phyloP scores from a whole-genome alignment of 2,113 vertebrate species.

The Hyla sarda region DNA sequence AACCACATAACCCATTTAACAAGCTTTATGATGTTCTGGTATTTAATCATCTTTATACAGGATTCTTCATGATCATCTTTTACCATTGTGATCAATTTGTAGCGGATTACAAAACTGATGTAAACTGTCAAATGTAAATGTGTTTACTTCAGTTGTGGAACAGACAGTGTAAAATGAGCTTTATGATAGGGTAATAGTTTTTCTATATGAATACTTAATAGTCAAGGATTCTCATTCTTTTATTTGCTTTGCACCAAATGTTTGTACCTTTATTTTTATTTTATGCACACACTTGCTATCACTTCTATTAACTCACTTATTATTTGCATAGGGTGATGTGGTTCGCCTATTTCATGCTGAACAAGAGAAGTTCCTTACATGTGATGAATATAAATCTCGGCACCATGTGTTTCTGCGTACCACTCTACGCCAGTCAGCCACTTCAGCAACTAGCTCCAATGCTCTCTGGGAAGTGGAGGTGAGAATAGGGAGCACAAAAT shows the following conservation, averaged over 20 bases:
- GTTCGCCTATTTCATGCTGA: constrained; percentile 95
- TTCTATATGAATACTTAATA: too few species aligned
- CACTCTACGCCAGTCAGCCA: constrained; percentile 91
- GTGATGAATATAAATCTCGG: constrained; percentile 90
- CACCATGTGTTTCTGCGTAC: constrained; percentile 94
- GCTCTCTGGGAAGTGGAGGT: constrained; percentile 98
- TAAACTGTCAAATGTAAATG: neutral
- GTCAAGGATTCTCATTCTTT: too few species aligned
- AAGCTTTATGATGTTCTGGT: too few species aligned
- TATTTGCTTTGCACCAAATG: too few species aligned
- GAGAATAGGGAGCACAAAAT: too few species aligned
- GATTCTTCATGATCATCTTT: neutral
- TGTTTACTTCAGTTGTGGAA: neutral
- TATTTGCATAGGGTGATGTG: constrained; percentile 84
- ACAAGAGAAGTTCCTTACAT: constrained; percentile 98
- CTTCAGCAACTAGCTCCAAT: constrained; percentile 96
- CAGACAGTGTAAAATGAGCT: neutral
- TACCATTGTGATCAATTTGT: neutral
- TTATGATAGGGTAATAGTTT: neutral
- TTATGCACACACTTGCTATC: too few species aligned
- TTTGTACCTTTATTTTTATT: too few species aligned
- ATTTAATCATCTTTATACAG: neutral
- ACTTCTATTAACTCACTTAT: neutral
- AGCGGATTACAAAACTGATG: neutral
- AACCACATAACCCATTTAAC: too few species aligned